Conservation (phyloP, 2,113 vertebrate species). For the Pao palembangensis region DNA sequence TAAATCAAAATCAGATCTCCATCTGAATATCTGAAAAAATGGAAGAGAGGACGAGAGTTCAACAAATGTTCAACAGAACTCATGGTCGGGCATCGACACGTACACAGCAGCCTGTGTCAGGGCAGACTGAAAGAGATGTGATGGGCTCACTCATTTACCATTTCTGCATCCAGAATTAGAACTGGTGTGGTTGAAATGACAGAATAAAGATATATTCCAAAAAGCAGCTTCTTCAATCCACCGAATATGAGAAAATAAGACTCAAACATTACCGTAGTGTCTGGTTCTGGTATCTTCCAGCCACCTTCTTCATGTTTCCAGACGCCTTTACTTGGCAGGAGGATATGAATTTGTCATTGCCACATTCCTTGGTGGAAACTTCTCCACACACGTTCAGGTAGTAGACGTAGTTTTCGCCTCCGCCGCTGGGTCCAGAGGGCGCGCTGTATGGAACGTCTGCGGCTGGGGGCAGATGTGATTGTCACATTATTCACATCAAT, state of each 20-base stretch:
- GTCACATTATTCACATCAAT: no score
- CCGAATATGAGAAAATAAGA: no score
- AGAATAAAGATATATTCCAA: no score
- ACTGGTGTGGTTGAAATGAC: no score
- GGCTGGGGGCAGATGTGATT: constrained; percentile 9
- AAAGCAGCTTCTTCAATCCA: no score
- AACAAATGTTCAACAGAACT: no score
- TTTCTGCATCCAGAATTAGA: no score
- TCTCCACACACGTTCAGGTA: constrained; percentile 86
- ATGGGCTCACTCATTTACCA: background rate
- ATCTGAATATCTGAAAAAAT: constrained; percentile 84
- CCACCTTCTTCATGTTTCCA: constrained; percentile 61
- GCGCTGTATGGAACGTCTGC: constrained; percentile 57
- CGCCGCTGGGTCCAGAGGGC: constrained; percentile 53
- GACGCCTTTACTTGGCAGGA: constrained; percentile 83
- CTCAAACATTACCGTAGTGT: constrained; percentile 78
- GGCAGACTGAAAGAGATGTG: no score
- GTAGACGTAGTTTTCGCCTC: constrained; percentile 77
- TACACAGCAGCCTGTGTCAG: no score
- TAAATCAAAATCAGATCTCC: constrained; percentile 92
- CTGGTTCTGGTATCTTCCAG: constrained; percentile 84
- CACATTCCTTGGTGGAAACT: constrained; percentile 55
- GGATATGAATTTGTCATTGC: constrained; percentile 49
- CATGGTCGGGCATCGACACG: no score
- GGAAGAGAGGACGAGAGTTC: background rate